Evolutionary conservation across 2,888 invertebrate genomes (phyloP).

Genomic region (Emmelina monodactyla): DNA sequence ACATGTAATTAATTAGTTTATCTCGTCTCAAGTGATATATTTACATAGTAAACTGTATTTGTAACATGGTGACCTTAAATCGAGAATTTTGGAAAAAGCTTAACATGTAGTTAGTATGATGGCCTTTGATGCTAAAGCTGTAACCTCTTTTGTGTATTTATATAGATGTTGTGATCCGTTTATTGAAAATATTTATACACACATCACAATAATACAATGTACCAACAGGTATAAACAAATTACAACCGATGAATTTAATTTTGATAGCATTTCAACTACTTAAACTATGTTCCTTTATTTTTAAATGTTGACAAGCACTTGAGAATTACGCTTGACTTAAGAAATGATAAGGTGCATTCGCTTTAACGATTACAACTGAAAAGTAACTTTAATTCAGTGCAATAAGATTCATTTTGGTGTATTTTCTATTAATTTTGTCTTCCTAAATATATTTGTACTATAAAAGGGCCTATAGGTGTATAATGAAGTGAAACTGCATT

Average conservation of each 20-base stretch:
- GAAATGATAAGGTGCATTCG: conserved; percentile 4
- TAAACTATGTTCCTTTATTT: too few relatives aligned
- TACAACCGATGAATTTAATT: too few relatives aligned
- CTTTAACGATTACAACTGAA: conserved; percentile 4
- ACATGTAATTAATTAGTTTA: conserved; percentile 48
- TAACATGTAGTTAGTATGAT: too few relatives aligned
- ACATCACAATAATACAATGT: too few relatives aligned
- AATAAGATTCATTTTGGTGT: conserved; percentile 17
- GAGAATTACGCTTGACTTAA: too few relatives aligned
- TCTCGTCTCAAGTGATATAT: conserved; percentile 59
- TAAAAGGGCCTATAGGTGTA: conserved; percentile 24
- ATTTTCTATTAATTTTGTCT: conserved; percentile 25
- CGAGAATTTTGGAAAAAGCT: conserved; percentile 60
- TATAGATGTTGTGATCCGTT: too few relatives aligned
- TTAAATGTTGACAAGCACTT: too few relatives aligned
- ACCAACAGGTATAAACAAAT: too few relatives aligned
- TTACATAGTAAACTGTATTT: conserved; percentile 43
- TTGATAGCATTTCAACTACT: too few relatives aligned
- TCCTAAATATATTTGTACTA: conserved; percentile 23
- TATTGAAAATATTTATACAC: too few relatives aligned
- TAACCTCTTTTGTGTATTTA: too few relatives aligned
- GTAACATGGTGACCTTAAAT: conserved; percentile 58
- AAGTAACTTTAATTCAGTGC: not conserved
- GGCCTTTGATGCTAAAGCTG: too few relatives aligned
- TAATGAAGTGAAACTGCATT: conserved; percentile 24